phyloP scores from a whole-genome alignment of 1,140 invertebrate species.

The Trachymyrmex septentrionalis region DNA sequence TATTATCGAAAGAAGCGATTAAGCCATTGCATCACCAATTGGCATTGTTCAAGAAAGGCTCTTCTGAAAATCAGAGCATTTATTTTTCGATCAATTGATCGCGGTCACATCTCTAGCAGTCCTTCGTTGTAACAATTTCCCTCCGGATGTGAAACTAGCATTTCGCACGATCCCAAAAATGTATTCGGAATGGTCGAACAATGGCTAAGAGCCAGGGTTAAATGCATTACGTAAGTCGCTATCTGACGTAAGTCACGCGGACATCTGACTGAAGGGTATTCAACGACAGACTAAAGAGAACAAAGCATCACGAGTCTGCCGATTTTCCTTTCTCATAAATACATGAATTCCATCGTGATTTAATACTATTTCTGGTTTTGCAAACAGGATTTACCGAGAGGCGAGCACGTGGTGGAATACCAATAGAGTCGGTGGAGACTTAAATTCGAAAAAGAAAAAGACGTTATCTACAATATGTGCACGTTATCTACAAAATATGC shows the following conservation, averaged over 20 bases:
- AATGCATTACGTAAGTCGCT: conserved; percentile 73
- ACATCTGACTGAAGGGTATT: neutral
- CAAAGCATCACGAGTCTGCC: too few relatives aligned
- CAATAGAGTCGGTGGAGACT: neutral
- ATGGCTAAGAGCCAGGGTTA: conserved; percentile 74
- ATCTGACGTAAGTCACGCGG: conserved; percentile 3
- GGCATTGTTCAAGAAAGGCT: too few relatives aligned
- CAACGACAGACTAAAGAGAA: neutral
- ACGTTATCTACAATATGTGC: neutral
- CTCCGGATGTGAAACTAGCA: neutral
- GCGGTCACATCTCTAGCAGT: neutral
- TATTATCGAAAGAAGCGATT: too few relatives aligned
- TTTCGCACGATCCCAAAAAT: neutral
- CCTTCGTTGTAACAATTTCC: too few relatives aligned
- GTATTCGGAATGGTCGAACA: conserved; percentile 7
- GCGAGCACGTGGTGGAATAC: conserved; percentile 29
- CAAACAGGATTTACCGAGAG: too few relatives aligned
- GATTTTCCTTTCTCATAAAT: neutral
- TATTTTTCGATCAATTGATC: neutral
- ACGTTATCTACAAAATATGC: neutral
- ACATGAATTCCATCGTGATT: neutral
- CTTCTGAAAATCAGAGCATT: too few relatives aligned
- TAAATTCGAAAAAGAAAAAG: neutral
- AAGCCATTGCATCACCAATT: too few relatives aligned
- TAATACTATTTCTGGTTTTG: too few relatives aligned